These are phyloP conservation scores for Beroe forskalii DNA, from an alignment of 37 sponge, comb jelly and placozoan genomes.

Conservation along the genomic window DNA sequence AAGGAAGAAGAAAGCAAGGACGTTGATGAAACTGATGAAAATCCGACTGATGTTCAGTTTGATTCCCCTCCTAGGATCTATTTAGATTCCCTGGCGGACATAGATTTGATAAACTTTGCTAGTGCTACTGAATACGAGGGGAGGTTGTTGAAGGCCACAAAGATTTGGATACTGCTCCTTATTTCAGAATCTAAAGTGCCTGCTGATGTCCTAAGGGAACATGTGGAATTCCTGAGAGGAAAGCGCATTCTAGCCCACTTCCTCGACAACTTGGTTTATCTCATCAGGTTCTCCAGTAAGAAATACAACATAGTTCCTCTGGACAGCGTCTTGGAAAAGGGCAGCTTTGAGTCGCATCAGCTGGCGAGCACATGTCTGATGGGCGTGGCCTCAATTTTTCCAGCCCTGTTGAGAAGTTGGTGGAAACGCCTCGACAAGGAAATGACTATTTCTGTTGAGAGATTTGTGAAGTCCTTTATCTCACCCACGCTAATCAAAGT, in stretches of 20 bases:
- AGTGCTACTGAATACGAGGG: neutral
- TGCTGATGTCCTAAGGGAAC: conserved; percentile 10
- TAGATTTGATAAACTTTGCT: conserved; percentile 37
- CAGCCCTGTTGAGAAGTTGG: conserved; percentile 43
- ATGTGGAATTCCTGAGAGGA: conserved; percentile 44
- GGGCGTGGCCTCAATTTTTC: conserved; percentile 20
- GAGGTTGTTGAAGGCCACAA: neutral
- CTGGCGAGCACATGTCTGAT: conserved; percentile 38
- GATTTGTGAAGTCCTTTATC: neutral
- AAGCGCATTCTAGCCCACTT: conserved; percentile 12
- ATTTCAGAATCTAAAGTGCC: neutral
- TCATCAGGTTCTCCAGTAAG: conserved; percentile 1
- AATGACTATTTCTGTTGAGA: conserved; percentile 21
- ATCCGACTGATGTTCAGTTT: neutral
- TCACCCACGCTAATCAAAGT: conserved; percentile 21
- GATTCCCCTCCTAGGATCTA: conserved; percentile 11
- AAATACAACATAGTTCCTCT: conserved; percentile 6
- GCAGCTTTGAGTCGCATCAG: neutral
- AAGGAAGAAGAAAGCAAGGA: neutral
- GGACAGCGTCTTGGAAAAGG: neutral
- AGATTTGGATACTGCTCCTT: conserved; percentile 19
- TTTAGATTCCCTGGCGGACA: neutral
- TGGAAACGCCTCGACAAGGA: conserved; percentile 30
- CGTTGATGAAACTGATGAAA: neutral
- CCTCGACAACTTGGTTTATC: conserved; percentile 26